Base-by-base conservation (phyloP, 2,797 vertebrate genomes). In the Sus cebifrons region DNA sequence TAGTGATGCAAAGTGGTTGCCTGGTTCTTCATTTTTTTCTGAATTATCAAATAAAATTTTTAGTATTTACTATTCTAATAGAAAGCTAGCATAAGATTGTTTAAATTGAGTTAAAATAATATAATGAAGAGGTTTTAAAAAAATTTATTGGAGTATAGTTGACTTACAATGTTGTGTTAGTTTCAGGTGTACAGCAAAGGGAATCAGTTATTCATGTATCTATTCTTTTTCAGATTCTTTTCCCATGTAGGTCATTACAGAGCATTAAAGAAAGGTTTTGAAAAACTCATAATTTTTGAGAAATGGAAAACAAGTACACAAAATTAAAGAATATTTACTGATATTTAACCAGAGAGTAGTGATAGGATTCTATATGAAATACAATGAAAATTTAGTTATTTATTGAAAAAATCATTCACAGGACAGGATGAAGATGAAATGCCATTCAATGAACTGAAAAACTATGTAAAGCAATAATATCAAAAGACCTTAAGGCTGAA, bases 321-420 rank as follows among this genome's bases (percentile, higher is more conserved):
- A 86, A 11, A 67, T 15, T 88, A 21, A 92, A 95, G 6, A 91
- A 21, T n/a, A 16, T 86, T 21, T 23, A 89, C 32, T 44, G 89
- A 91, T 71, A 86, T 93, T 94, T 70, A 93, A 79, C 17, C 65
- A 79, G 86, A 77, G 36, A 32, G 3, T 23, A 73, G 23, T 17
- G 10, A 67, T 9, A 70, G 21, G 96, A 90, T 44, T 92, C 36
- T 86, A 5, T 62, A 93, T 12, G 20, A 93, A 94, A 96, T 88
- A 82, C 10, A 93, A 91, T 78, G 58, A 91, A 92, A 95, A 86
- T 82, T 94, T 68, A 87, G 11, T 64, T 32, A 79, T 15, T 68
- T 91, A 78, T 3, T 95, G 21, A 96, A 95, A 96, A 79, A 94
- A 40, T 77, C 93, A 74, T 82, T 89, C 65, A 89, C 3, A 89